Conservation (phyloP, 2,888 invertebrate species). For the Alloscopus bannaensis region DNA sequence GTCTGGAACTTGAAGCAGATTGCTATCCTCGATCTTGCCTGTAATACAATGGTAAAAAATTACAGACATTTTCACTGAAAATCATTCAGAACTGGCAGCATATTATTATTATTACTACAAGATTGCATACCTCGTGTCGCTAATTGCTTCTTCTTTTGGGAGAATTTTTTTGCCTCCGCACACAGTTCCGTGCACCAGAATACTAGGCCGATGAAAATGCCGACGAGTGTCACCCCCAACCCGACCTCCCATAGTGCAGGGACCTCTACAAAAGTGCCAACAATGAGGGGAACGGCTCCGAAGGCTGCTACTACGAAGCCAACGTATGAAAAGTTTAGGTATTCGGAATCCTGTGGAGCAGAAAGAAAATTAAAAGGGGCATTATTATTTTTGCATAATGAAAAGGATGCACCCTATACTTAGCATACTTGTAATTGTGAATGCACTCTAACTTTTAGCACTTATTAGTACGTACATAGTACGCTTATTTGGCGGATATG, state of each 20-base stretch:
- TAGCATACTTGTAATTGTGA: too few species aligned
- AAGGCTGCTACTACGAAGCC: conserved; percentile 62
- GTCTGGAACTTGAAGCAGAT: conserved; percentile 52
- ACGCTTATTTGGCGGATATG: too few species aligned
- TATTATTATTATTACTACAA: too few species aligned
- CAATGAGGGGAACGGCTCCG: conserved; percentile 61
- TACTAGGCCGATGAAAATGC: conserved; percentile 58
- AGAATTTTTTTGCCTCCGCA: conserved; percentile 46
- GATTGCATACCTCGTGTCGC: conserved; percentile 32
- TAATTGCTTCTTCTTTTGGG: conserved; percentile 50
- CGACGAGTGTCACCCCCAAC: conserved; percentile 58
- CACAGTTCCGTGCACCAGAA: conserved; percentile 65
- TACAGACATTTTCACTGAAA: too few species aligned
- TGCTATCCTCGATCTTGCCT: conserved; percentile 57
- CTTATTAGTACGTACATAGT: too few species aligned
- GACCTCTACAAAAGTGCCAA: conserved; percentile 64
- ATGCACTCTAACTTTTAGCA: too few species aligned
- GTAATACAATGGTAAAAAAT: not conserved
- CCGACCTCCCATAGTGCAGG: conserved; percentile 64
- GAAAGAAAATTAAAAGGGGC: conserved; percentile 4
- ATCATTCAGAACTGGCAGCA: too few species aligned
- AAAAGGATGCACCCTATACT: too few species aligned
- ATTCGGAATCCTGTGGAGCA: conserved; percentile 37
- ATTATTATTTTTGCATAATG: too few species aligned
- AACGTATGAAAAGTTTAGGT: conserved; percentile 58